Evolutionary conservation across 2,797 vertebrate species (phyloP).

Genomic region (Typhlichthys eigenmanni): DNA sequence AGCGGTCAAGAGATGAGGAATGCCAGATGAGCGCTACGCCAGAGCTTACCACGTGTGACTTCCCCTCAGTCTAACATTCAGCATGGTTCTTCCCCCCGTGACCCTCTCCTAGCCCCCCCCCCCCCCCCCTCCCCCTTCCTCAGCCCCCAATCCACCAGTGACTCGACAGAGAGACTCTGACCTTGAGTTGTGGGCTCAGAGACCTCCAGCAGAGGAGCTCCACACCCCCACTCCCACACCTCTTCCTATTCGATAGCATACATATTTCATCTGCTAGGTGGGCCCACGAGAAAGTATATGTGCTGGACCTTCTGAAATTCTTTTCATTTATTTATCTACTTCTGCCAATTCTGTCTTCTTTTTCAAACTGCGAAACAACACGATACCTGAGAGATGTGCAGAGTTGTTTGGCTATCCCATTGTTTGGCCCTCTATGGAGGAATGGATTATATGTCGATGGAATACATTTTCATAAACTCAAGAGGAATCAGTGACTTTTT

Average conservation of each 20-base stretch:
- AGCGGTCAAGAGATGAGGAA: constrained; percentile 14
- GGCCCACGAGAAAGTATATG: constrained; percentile 16
- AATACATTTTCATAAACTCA: too few relatives aligned
- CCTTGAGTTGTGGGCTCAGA: constrained; percentile 51
- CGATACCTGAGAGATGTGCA: not conserved
- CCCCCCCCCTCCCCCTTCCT: constrained; percentile 52
- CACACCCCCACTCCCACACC: not conserved
- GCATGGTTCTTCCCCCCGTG: constrained; percentile 44
- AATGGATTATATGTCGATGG: too few relatives aligned
- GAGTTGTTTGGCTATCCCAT: constrained; percentile 10
- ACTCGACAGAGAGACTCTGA: constrained; percentile 42
- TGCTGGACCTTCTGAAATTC: constrained; percentile 9
- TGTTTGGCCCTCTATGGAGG: too few relatives aligned
- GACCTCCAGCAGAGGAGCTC: constrained; percentile 31
- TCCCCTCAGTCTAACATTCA: constrained; percentile 72
- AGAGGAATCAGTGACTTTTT: too few relatives aligned
- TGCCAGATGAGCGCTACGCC: constrained; percentile 24
- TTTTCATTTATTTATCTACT: constrained; percentile 36
- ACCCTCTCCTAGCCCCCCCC: constrained; percentile 11
- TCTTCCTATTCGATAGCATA: constrained; percentile 32
- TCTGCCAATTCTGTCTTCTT: not conserved
- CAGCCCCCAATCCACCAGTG: constrained; percentile 36
- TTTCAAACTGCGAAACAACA: constrained; percentile 19
- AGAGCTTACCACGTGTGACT: constrained; percentile 29
- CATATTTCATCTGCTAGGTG: constrained; percentile 59